phyloP scores from a whole-genome alignment of 2,797 vertebrate genomes.

The Tolypeutes matacus region DNA sequence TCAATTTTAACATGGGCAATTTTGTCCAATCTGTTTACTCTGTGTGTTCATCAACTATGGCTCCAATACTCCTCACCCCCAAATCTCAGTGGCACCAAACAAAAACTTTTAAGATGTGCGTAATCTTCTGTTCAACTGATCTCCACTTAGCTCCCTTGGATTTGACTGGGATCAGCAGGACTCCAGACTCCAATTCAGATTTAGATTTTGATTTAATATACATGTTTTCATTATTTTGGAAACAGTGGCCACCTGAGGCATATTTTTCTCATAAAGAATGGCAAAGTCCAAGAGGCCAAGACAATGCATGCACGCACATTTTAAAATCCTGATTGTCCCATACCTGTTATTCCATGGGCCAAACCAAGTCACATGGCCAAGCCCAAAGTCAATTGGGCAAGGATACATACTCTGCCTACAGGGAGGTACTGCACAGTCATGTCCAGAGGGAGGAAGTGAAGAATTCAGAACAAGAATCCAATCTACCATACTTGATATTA shows the following conservation, averaged over 20 bases:
- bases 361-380: not conserved
- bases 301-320: not conserved
- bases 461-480: constrained; percentile 1
- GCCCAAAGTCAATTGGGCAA: not conserved
- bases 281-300: not conserved
- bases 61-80: not conserved
- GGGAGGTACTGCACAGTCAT: not conserved
- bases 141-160: not conserved
- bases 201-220: not conserved
- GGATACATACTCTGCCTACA: not conserved
- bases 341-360: not conserved
- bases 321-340: not conserved
- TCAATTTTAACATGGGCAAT: constrained; percentile 10
- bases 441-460: not conserved
- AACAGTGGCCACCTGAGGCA: not conserved
- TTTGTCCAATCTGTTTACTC: not conserved
- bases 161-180: not conserved
- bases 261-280: not conserved
- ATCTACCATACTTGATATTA: not conserved
- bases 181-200: not conserved
- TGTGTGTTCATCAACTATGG: not conserved
- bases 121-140: not conserved
- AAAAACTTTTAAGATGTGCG: not conserved
- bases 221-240: not conserved
- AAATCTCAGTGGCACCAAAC: not conserved